Conservation (phyloP, 1,140 invertebrate species). For the Neodiprion virginianus region DNA sequence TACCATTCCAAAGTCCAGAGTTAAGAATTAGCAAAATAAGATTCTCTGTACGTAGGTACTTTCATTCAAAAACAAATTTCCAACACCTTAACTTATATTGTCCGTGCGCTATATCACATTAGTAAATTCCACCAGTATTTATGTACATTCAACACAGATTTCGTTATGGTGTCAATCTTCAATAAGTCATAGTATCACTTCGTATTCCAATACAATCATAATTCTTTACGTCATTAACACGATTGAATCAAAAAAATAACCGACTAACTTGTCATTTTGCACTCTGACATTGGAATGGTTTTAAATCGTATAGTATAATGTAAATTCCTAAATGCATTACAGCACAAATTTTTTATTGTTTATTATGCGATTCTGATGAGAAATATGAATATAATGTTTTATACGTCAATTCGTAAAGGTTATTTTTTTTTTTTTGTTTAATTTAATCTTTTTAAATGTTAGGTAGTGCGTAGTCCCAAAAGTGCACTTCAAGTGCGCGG, state of each 20-base stretch:
- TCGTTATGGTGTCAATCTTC: too few species aligned
- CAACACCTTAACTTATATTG: too few species aligned
- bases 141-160: too few species aligned
- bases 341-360: neutral
- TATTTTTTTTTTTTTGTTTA: conserved; percentile 39
- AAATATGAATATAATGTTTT: conserved; percentile 36
- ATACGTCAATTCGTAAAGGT: conserved; percentile 41
- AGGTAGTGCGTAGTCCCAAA: conserved; percentile 50
- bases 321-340: conserved; percentile 3
- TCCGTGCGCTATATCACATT: too few species aligned
- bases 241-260: too few species aligned
- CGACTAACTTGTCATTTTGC: too few species aligned
- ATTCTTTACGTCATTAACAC: too few species aligned
- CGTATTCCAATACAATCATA: too few species aligned
- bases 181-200: too few species aligned
- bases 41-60: neutral
- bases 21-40: neutral
- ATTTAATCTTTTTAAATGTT: conserved; percentile 52
- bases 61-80: neutral
- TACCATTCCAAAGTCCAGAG: conserved; percentile 3
- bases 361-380: conserved; percentile 9
- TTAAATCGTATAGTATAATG: neutral
- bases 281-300: neutral
- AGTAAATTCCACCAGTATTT: too few species aligned
- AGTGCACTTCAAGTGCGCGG: conserved; percentile 44